Evolutionary conservation across 2,797 vertebrate genomes (phyloP), one percentile per base, ranked within the genome.

Genomic region (Lagorchestes hirsutus): DNA sequence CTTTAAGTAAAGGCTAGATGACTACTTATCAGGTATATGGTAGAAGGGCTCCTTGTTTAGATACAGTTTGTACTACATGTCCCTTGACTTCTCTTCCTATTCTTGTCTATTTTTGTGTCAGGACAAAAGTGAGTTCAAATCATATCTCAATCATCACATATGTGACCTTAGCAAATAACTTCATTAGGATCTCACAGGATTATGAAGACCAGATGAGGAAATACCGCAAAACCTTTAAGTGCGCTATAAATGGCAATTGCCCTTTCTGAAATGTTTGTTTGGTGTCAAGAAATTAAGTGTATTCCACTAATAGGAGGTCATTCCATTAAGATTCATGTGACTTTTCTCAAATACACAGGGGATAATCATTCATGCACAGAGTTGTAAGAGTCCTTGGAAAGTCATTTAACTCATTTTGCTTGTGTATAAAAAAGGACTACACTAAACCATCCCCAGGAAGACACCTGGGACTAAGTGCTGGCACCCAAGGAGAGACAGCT

Each of bases 401-500:
- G 74, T 87, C 74, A 50, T 87, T 87, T 87, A 87, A 87, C 40
- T 87, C 40, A 87, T 87, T 87, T 82, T 87, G 40, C 74, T 24
- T 27, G 18, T 27, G 40, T 82, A 82, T 82, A 87, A 87, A 87
- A 87, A 87, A 87, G 74, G 18, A 87, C 40, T 87, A 87, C 40
- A 27, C 40, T 82, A 46, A 46, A 50, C 74, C 40, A 50, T 82
- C 74, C 40, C 74, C 40, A 87, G 40, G 2, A 87, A 87, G 74
- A 46, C 40, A 87, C 74, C 74, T 87, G 74, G 74, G 74, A 87
- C 40, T 87, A 50, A 87, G n/a, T 87, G 40, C 74, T 87, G 74
- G 74, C 74, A 87, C 40, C 74, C 74, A 87, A 87, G 74, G 40
- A 87, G 74, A 87, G 74, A 87, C 74, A 87, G 74, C 40, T 87